phyloP scores from a whole-genome alignment of 2,113 vertebrate species.

The Sinocyclocheilus maitianheensis region DNA sequence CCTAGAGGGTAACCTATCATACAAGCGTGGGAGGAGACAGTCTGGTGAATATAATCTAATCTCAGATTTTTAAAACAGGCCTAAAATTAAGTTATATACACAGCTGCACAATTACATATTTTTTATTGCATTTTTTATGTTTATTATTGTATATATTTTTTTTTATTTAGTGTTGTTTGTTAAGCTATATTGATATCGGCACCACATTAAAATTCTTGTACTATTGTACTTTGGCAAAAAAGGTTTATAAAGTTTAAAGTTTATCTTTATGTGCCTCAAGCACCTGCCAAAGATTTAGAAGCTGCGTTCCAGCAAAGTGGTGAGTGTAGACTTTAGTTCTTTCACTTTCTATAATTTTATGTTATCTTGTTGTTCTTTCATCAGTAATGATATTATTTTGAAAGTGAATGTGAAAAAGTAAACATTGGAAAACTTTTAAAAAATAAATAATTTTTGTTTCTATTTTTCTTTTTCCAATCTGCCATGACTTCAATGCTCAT shows the following conservation, averaged over 20 bases:
- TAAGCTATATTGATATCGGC: background rate
- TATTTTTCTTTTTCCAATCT: constrained; percentile 16
- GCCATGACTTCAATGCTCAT: background rate
- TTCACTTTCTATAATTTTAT: background rate
- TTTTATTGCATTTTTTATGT: background rate
- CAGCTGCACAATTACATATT: background rate
- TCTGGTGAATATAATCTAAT: constrained; percentile 74
- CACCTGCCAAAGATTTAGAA: constrained; percentile 78
- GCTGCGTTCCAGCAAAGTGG: constrained; percentile 66
- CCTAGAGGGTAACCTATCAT: constrained; percentile 68
- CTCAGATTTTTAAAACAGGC: background rate
- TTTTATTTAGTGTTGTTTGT: background rate
- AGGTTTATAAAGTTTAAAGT: background rate
- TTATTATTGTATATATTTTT: too few relatives aligned
- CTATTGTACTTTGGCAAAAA: background rate
- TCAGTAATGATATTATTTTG: background rate
- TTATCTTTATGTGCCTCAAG: constrained; percentile 60
- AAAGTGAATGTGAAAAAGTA: too few relatives aligned
- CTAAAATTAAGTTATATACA: background rate
- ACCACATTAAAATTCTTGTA: background rate
- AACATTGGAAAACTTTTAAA: too few relatives aligned
- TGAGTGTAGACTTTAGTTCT: constrained; percentile 51
- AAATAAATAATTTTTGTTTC: background rate
- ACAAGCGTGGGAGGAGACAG: constrained; percentile 77
- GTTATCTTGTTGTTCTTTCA: background rate